Conservation (phyloP, 2,888 invertebrate genomes). For the Trachelus iudaicus region DNA sequence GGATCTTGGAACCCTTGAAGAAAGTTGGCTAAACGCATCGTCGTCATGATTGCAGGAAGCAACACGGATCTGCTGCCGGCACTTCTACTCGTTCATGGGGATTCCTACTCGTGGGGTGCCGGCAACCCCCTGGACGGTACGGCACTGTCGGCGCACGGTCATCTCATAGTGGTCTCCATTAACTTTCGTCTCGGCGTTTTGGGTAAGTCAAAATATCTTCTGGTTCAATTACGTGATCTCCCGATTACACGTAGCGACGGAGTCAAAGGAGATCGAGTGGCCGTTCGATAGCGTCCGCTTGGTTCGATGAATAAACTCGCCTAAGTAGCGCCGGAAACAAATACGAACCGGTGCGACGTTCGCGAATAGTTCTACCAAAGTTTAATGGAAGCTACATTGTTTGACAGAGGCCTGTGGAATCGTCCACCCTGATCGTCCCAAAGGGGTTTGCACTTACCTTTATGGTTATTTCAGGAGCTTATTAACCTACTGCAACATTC, state of each 20-base stretch:
- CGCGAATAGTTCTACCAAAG: neutral
- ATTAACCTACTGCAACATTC: neutral
- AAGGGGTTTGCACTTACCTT: neutral
- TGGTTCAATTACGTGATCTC: neutral
- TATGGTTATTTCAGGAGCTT: neutral
- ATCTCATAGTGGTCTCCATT: conserved; percentile 89
- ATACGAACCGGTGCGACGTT: neutral
- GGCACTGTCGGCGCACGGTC: conserved; percentile 91
- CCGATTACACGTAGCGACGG: neutral
- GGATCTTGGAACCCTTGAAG: neutral
- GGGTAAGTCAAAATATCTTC: conserved; percentile 70
- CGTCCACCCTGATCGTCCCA: neutral
- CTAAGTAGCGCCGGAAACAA: neutral
- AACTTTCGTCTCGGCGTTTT: conserved; percentile 91
- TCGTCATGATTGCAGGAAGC: conserved; percentile 64
- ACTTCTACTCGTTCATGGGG: conserved; percentile 91
- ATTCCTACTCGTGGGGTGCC: conserved; percentile 96
- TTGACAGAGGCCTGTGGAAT: neutral
- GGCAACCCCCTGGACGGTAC: conserved; percentile 98
- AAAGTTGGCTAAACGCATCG: neutral
- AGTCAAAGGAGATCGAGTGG: neutral
- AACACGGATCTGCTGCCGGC: conserved; percentile 78
- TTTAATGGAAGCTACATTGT: neutral
- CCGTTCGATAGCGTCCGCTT: neutral
- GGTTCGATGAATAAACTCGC: neutral